Conservation (phyloP, 35 echinoderm and acorn worm species). For the Heliocidaris tuberculata region DNA sequence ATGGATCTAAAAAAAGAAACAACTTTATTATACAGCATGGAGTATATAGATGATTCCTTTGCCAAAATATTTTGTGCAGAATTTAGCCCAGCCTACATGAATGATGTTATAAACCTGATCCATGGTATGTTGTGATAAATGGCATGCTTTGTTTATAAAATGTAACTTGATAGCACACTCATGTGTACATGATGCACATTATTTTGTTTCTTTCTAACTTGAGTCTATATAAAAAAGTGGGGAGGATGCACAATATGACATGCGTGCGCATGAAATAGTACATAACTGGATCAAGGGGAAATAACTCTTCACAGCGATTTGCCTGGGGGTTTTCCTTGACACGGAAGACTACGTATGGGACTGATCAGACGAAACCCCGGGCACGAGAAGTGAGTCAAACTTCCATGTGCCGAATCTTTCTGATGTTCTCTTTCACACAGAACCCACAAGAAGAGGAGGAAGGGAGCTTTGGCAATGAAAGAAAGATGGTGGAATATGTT, state of each 20-base stretch:
- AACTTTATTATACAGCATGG: not conserved
- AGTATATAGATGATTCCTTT: not conserved
- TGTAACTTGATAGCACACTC: not conserved
- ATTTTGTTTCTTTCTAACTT: not conserved
- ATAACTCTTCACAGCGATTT: slow-evolving; percentile 33
- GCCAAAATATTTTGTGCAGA: not conserved
- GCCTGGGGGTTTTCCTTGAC: slow-evolving; percentile 40
- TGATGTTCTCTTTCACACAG: not conserved
- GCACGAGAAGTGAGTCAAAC: slow-evolving; percentile 38
- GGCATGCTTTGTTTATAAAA: not conserved
- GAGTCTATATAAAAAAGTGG: not conserved
- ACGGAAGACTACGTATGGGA: slow-evolving; percentile 36
- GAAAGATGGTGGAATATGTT: not conserved
- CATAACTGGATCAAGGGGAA: slow-evolving; percentile 40
- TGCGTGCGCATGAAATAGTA: slow-evolving; percentile 7
- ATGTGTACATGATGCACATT: not conserved
- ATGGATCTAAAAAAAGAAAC: not conserved
- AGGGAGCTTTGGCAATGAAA: not conserved
- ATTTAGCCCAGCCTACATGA: not conserved
- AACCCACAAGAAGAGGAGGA: slow-evolving; percentile 1
- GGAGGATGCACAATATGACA: not conserved
- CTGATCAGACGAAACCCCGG: slow-evolving; percentile 21
- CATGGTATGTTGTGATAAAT: not conserved
- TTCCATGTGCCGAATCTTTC: slow-evolving; percentile 3
- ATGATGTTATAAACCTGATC: not conserved